A percentile compares a stretch with the other conserved stretches of the same genome.
Conservation (phyloP, 1,140 invertebrate genomes). For the Caerostris darwini region DNA sequence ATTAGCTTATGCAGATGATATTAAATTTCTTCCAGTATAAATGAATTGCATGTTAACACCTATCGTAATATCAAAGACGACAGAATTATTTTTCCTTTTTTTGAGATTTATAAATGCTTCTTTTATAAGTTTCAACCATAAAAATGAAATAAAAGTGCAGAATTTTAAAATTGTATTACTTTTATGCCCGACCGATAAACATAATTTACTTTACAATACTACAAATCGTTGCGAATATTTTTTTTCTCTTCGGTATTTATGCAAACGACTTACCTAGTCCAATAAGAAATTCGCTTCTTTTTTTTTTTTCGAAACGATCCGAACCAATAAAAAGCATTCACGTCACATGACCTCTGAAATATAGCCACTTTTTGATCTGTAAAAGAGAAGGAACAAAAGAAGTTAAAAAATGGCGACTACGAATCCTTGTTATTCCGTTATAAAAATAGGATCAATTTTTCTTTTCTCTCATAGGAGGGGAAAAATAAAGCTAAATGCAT, state of each 20-base stretch:
- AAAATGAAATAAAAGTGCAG: neutral
- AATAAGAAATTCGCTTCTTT: neutral
- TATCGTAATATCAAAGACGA: neutral
- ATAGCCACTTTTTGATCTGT: neutral
- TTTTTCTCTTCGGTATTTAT: neutral
- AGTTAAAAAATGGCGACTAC: slow-evolving; percentile 42
- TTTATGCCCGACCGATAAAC: neutral
- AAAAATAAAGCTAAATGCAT: slow-evolving; percentile 63
- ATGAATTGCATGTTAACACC: no score
- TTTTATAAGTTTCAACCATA: neutral
- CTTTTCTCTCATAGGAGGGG: neutral
- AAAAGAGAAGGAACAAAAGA: slow-evolving; percentile 7
- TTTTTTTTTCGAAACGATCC: neutral
- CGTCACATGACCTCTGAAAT: slow-evolving; percentile 43
- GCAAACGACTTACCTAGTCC: slow-evolving; percentile 8
- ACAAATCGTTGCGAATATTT: slow-evolving; percentile 16
- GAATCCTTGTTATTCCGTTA: slow-evolving; percentile 49
- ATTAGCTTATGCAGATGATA: no score
- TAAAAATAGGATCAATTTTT: slow-evolving; percentile 39
- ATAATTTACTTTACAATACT: neutral
- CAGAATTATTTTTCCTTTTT: neutral
- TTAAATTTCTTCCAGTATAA: no score
- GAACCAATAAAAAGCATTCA: slow-evolving; percentile 58
- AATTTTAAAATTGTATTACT: neutral
- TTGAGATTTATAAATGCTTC: neutral